Evolutionary conservation across 2,113 vertebrate genomes (phyloP), one percentile per base, ranked within the genome.

Genomic region (Leucopsar rothschildi): DNA sequence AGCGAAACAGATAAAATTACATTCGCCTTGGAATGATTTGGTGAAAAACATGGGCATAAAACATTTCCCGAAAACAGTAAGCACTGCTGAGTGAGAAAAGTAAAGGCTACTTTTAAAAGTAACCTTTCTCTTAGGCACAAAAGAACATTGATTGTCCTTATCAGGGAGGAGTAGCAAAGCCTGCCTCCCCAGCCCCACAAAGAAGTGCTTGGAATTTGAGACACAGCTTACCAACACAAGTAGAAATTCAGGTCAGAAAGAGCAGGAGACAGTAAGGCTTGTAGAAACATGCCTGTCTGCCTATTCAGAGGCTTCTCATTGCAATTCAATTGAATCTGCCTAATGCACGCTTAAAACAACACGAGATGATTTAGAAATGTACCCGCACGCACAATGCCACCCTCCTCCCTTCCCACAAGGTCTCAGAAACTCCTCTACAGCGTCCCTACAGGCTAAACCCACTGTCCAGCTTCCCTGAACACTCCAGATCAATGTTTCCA

Each of bases 241-340:
- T 6, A 82, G 92, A 96, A 96, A 95, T 81, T 65, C 85, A 95
- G 94, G 94, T 94, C 90, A 95, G 84, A 86, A 95, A 69, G 91
- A 90, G 82, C 6, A 93, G 66, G 79, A 90, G 87, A 78, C 8
- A 9, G 59, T 72, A 70, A 87, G 47, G 68, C 93, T 59, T 80
- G 93, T n/a, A 60, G 72, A 73, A 90, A 90, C 93, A 39, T 10
- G 95, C 55, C 85, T 82, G 73, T 31, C 66, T 78, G 79, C 69
- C 93, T 82, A 44, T 80, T 85, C 59, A 81, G 37, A 92, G 66
- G 63, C 63, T 91, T 82, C 23, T 13, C 61, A 57, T 6, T 73
- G 79, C 40, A 42, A 82, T 70, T 80, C 63, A 50, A 42, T 33
- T 22, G 18, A 24, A 86, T 57, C 80, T 80, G 60, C 27, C 63